Evolutionary conservation across 2,888 invertebrate species (phyloP), one percentile per base, ranked within the genome.

Genomic region (Acanthosepion esculentum): DNA sequence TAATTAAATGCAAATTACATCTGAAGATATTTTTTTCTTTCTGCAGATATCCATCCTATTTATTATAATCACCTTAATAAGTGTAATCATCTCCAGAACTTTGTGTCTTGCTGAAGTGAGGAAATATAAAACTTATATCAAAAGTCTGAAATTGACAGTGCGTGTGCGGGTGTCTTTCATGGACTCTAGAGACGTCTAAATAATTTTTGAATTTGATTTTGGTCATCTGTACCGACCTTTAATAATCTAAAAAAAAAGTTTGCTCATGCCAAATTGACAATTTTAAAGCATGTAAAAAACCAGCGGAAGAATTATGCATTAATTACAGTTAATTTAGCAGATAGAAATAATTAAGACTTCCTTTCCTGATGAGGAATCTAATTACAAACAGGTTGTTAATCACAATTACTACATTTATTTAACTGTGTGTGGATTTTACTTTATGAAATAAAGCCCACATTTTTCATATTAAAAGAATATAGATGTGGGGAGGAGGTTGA

Each of bases 371-470:
- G n/a, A n/a, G 33, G 33, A 78, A 78, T 78, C 78, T 33, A 78
- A 78, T 78, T 78, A 78, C 78, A n/a, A 78, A 78, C n/a, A n/a
- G 15, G 78, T n/a, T 78, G n/a, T 78, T 78, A n/a, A n/a, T 15
- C 78, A 78, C 78, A 78, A 78, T 78, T 78, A 78, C 78, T n/a
- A 78, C 78, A 78, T 78, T 78, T 78, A 78, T 12, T 78, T 78
- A 78, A 78, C n/a, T 33, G 78, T n/a, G 33, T n/a, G n/a, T n/a
- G n/a, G 10, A 78, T n/a, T 78, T n/a, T n/a, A 78, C 78, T 78
- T 78, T n/a, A 78, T 33, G 78, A 78, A n/a, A 78, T 78, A 33
- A 78, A 78, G 33, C 15, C 15, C 18, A 78, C 15, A 78, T 78
- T 78, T 18, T n/a, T 15, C 18, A 78, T n/a, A n/a, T 15, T n/a